Evolutionary conservation across 2,888 invertebrate genomes (phyloP).

Genomic region (Rutpela maculata): DNA sequence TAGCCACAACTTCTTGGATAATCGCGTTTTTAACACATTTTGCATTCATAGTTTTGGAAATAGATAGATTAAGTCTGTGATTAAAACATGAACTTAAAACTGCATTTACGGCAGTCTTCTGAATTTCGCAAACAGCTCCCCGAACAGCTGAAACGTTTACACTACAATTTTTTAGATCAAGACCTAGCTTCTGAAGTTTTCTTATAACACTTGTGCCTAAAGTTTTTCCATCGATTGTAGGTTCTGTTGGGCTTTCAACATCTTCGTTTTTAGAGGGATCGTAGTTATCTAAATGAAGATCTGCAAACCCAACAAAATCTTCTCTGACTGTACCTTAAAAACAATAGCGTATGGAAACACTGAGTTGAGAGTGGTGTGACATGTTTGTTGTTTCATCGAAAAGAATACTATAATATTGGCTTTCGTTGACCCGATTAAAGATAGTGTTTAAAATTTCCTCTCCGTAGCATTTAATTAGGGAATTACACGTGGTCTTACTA

Average conservation of each 20-base stretch:
- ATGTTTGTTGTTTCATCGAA: slow-evolving; percentile 6
- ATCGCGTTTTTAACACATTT: slow-evolving; percentile 11
- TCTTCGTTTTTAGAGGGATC: slow-evolving; percentile 11
- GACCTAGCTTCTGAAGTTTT: neutral
- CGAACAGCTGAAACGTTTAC: neutral
- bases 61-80: slow-evolving; percentile 20
- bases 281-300: slow-evolving; percentile 11
- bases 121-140: slow-evolving; percentile 7
- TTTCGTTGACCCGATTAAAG: slow-evolving; percentile 5
- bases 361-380: slow-evolving; percentile 9
- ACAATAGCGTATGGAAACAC: slow-evolving; percentile 8
- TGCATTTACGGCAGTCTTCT: slow-evolving; percentile 21
- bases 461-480: slow-evolving; percentile 2
- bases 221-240: slow-evolving; percentile 20
- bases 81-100: slow-evolving; percentile 20
- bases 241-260: slow-evolving; percentile 17
- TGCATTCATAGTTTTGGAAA: slow-evolving; percentile 15
- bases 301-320: slow-evolving; percentile 9
- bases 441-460: slow-evolving; percentile 6
- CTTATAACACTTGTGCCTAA: slow-evolving; percentile 4
- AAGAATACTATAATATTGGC: slow-evolving; percentile 6
- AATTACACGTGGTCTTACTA: neutral
- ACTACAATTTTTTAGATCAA: slow-evolving; percentile 4
- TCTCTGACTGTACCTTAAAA: slow-evolving; percentile 5
- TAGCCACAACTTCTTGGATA: slow-evolving; percentile 22